Conservation (phyloP, 1,140 invertebrate genomes). For the Ridgeia piscesae region DNA sequence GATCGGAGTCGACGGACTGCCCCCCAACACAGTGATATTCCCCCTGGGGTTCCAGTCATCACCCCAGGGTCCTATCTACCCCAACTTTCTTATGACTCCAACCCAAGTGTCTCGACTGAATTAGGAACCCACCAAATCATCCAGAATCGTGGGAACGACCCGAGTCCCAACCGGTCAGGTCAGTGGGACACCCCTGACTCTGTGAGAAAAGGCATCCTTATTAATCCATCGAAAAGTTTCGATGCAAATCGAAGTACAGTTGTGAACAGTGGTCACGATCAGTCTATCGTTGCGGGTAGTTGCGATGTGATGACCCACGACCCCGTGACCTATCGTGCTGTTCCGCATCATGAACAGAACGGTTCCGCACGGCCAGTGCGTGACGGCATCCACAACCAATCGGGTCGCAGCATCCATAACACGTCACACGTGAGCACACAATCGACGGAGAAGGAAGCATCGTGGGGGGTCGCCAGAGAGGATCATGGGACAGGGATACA, state of each 20-base stretch:
- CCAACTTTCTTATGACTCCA: background rate
- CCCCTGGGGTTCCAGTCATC: background rate
- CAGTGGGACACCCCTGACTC: background rate
- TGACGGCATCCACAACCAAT: background rate
- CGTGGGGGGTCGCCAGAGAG: background rate
- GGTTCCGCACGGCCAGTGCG: background rate
- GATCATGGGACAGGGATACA: background rate
- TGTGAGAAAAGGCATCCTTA: background rate
- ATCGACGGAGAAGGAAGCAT: background rate
- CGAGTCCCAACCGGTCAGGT: background rate
- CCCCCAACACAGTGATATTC: background rate
- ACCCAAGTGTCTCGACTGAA: background rate
- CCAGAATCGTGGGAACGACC: background rate
- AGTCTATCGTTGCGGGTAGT: background rate
- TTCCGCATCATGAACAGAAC: background rate
- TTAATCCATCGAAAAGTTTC: background rate
- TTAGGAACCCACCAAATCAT: background rate
- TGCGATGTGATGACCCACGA: background rate
- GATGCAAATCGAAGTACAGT: background rate
- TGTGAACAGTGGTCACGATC: background rate
- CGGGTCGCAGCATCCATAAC: background rate
- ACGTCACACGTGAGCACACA: background rate
- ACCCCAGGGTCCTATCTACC: background rate
- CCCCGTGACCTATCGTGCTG: background rate
- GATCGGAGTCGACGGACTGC: background rate